phyloP scores from a whole-genome alignment of 2,113 vertebrate species.

The Pterocles gutturalis region DNA sequence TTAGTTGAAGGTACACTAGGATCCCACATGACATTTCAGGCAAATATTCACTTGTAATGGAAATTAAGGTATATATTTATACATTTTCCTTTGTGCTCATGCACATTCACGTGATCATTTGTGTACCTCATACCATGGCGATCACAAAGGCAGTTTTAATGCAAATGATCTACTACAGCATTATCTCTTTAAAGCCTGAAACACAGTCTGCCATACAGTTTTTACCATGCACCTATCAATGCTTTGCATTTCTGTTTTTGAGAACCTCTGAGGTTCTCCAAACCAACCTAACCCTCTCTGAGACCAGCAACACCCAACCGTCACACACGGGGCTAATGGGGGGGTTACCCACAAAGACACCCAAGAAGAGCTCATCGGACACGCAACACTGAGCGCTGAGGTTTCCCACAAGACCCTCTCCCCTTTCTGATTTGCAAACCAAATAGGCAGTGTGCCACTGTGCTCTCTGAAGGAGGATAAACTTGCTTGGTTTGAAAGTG shows the following conservation, averaged over 20 bases:
- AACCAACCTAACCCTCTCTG: not conserved
- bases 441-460: accelerated
- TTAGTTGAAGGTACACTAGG: not conserved
- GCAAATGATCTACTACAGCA: accelerated
- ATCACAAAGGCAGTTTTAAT: not conserved
- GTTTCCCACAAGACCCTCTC: not conserved
- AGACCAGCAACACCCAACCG: not conserved
- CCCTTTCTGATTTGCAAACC: constrained; percentile 7
- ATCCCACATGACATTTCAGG: not conserved
- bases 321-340: not conserved
- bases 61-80: not conserved
- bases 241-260: not conserved
- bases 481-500: not conserved
- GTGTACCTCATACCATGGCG: not conserved
- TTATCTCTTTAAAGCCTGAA: not conserved
- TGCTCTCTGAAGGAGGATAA: accelerated
- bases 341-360: not conserved
- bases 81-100: not conserved
- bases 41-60: not conserved
- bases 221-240: not conserved
- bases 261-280: not conserved
- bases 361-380: not conserved
- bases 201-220: accelerated
- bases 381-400: accelerated
- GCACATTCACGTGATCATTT: accelerated